Evolutionary conservation across 2,797 vertebrate species (phyloP).

Genomic region (Ctenosaura bakeri): DNA sequence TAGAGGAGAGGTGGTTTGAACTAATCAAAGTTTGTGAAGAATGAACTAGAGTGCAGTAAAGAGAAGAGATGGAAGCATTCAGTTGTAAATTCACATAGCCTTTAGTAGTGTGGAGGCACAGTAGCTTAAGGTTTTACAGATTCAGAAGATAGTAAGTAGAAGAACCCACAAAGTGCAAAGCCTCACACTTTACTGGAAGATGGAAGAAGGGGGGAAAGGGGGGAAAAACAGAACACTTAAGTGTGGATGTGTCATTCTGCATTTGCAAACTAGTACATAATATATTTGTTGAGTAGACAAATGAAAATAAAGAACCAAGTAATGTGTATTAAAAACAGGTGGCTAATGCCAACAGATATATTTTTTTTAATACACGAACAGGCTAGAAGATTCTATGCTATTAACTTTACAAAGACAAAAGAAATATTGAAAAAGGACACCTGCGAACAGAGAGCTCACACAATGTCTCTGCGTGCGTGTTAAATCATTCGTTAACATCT

Average conservation of each 20-base stretch:
- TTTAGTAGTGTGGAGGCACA: background rate
- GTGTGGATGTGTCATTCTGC: conserved; percentile 2
- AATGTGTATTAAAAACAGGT: conserved; percentile 4
- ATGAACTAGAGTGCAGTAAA: background rate
- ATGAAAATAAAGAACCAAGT: conserved; percentile 1
- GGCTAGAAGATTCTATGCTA: background rate
- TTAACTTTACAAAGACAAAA: conserved; percentile 3
- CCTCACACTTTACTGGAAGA: background rate
- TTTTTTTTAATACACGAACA: conserved; percentile 6
- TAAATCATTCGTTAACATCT: conserved; percentile 25
- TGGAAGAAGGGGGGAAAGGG: background rate
- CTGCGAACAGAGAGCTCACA: background rate
- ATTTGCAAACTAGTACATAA: background rate
- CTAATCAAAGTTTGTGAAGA: no score
- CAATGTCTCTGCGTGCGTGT: accelerated
- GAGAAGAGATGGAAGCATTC: background rate
- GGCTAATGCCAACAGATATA: accelerated
- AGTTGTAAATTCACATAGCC: background rate
- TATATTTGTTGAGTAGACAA: background rate
- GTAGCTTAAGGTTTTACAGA: background rate
- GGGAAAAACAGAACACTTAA: background rate
- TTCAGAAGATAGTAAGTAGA: conserved; percentile 6
- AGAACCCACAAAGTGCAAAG: background rate
- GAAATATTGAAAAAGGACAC: conserved; percentile 20
- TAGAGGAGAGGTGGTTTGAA: background rate